A percentile compares a stretch with the other conserved stretches of the same genome.
phyloP scores from a whole-genome alignment of 2,113 vertebrate species.

The Copsychus sechellarum region DNA sequence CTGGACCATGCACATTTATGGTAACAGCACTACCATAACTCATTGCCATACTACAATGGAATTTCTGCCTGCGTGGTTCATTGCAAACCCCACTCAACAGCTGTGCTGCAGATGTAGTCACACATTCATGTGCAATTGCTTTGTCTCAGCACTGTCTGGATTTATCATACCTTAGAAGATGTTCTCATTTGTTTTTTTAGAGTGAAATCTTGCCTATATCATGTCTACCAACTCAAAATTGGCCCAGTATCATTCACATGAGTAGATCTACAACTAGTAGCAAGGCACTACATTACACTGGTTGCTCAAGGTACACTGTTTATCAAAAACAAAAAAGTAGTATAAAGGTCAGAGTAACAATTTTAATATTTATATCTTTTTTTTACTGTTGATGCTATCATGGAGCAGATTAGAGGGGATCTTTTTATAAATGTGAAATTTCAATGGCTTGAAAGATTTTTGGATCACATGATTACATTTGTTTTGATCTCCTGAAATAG shows the following conservation, averaged over 20 bases:
- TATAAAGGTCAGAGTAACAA: neutral
- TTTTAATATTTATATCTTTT: neutral
- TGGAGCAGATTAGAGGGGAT: neutral
- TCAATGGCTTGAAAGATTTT: neutral
- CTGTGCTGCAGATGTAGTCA: neutral
- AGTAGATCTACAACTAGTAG: neutral
- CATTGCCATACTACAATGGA: neutral
- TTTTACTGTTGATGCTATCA: neutral
- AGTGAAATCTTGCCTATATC: neutral
- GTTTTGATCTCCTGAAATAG: neutral
- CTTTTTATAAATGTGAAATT: neutral
- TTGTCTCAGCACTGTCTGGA: neutral
- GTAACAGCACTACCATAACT: neutral
- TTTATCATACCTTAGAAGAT: neutral
- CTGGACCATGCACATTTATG: neutral
- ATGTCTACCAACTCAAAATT: neutral
- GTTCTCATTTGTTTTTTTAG: neutral
- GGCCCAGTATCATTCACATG: neutral
- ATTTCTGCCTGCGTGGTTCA: neutral
- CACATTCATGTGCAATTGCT: neutral
- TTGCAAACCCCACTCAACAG: neutral
- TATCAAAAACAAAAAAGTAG: neutral
- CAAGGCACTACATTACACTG: neutral
- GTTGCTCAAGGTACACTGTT: neutral
- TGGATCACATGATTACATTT: neutral